Conservation (phyloP, 2,888 invertebrate genomes). For the Trachelus troglodyta region DNA sequence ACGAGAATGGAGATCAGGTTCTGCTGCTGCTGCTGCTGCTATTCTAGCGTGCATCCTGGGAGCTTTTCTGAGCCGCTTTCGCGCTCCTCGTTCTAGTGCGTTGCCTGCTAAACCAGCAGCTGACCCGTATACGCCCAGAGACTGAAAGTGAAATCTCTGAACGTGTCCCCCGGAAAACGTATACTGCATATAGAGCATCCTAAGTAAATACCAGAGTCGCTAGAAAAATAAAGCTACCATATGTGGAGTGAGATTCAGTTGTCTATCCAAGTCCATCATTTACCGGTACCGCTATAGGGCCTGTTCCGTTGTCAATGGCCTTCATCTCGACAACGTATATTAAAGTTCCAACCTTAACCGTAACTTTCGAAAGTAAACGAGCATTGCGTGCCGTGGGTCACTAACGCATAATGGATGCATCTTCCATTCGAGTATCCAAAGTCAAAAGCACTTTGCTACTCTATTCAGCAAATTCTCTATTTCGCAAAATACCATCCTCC, state of each 20-base stretch:
- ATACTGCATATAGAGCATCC: background rate
- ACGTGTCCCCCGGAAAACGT: background rate
- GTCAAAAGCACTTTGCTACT: background rate
- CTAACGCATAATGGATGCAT: background rate
- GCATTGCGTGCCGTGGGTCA: background rate
- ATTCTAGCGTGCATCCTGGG: background rate
- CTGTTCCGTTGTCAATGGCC: background rate
- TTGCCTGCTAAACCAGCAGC: background rate
- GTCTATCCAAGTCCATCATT: background rate
- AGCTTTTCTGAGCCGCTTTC: background rate
- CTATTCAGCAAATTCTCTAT: background rate
- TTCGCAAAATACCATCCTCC: background rate
- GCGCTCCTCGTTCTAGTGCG: background rate
- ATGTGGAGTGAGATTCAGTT: background rate
- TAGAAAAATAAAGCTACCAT: background rate
- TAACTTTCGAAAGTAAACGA: background rate
- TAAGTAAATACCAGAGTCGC: background rate
- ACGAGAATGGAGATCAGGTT: slow-evolving; percentile 15
- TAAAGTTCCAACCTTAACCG: background rate
- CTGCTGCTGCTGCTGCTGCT: background rate
- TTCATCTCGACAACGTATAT: background rate
- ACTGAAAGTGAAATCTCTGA: background rate
- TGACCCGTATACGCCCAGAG: background rate
- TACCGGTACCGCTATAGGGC: background rate
- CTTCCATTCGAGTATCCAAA: background rate